phyloP scores from a whole-genome alignment of 2,113 vertebrate species.

The Pygoscelis antarcticus region DNA sequence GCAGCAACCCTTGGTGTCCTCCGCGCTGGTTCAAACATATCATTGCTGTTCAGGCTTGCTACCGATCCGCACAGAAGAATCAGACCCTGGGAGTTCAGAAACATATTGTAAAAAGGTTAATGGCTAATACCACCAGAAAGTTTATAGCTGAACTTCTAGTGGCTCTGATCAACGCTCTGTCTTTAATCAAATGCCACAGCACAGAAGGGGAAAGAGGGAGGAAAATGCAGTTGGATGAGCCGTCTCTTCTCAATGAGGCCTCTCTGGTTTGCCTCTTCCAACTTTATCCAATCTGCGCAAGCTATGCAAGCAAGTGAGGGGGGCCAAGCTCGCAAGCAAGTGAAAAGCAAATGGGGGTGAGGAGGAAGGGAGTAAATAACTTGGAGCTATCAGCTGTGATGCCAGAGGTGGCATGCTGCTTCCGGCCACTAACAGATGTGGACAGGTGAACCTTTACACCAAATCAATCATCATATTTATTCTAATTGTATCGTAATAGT shows the following conservation, averaged over 20 bases:
- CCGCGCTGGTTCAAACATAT: background rate
- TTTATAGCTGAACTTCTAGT: constrained; percentile 22
- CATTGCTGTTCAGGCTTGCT: background rate
- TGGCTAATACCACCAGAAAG: background rate
- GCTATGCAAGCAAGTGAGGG: accelerated
- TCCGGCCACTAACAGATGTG: constrained; percentile 39
- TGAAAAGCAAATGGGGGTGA: background rate
- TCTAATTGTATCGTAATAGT: constrained; percentile 85
- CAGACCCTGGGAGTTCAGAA: background rate
- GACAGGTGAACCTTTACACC: constrained; percentile 78
- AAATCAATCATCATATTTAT: constrained; percentile 86
- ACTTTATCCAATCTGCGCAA: background rate
- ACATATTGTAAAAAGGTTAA: constrained; percentile 28
- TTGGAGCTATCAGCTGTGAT: background rate
- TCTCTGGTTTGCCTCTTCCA: background rate
- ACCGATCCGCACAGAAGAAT: background rate
- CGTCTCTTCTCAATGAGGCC: background rate
- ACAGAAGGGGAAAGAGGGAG: background rate
- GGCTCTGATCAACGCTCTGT: background rate
- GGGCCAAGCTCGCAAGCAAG: background rate
- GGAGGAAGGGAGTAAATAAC: constrained; percentile 5
- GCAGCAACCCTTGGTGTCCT: background rate
- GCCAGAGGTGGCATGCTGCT: constrained; percentile 27
- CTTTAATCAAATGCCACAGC: constrained; percentile 16
- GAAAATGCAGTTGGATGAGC: background rate